Conservation (phyloP, 2,797 vertebrate genomes). For the Bradypodion ventrale region DNA sequence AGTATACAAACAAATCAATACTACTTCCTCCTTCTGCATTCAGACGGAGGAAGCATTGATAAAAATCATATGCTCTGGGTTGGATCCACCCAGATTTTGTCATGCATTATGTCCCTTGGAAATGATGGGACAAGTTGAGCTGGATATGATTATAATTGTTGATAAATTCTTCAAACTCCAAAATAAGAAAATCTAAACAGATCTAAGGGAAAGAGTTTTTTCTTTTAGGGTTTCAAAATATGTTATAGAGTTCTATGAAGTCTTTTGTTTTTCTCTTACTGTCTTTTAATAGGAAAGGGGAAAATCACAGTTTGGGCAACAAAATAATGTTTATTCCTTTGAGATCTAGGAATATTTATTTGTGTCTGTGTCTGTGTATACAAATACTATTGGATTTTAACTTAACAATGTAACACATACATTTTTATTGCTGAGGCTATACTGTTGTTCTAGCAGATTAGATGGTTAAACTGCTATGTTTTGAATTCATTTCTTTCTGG, state of each 20-base stretch:
- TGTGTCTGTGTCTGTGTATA: no score
- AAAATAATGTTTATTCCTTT: no score
- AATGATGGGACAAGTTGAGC: background rate
- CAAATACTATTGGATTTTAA: no score
- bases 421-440: no score
- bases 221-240: background rate
- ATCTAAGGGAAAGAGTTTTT: rapidly evolving
- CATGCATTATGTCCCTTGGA: background rate
- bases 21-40: background rate
- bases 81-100: background rate
- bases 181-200: background rate
- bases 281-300: no score
- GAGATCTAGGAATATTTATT: no score
- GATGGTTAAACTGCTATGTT: no score
- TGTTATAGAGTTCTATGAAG: background rate
- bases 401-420: no score
- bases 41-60: background rate
- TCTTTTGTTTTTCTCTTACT: no score
- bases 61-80: rapidly evolving
- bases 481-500: no score
- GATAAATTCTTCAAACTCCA: background rate
- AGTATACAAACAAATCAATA: background rate
- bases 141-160: background rate
- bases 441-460: no score
- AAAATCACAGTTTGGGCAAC: no score